Conservation (phyloP, 2,113 vertebrate genomes). For the Otocyon megalotis region DNA sequence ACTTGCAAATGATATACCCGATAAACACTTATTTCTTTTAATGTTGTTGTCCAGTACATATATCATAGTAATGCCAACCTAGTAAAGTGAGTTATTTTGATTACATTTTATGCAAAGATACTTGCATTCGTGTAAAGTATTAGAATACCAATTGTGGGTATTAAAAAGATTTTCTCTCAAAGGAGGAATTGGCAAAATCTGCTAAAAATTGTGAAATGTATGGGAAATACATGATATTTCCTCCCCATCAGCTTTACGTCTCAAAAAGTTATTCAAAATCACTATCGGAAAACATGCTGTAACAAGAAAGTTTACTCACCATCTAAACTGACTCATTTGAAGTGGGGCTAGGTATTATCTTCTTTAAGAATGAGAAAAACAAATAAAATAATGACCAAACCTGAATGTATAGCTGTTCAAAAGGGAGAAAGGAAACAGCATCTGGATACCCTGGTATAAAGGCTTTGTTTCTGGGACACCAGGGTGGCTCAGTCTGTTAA, state of each 20-base stretch:
- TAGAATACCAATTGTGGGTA: neutral
- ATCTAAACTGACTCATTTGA: neutral
- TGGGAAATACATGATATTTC: neutral
- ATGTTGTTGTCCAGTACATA: neutral
- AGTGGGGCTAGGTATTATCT: neutral
- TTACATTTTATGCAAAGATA: neutral
- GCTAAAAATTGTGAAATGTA: neutral
- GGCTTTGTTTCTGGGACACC: conserved; percentile 24
- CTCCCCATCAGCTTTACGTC: neutral
- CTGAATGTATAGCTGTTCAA: neutral
- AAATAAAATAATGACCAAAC: neutral
- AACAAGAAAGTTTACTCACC: neutral
- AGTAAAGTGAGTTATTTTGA: neutral
- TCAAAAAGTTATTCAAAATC: neutral
- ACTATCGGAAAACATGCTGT: neutral
- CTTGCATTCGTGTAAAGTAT: neutral
- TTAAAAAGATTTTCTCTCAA: neutral
- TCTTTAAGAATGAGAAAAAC: conserved; percentile 12
- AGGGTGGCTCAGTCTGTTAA: neutral
- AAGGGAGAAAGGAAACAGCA: neutral
- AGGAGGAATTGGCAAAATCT: neutral
- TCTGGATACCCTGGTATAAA: neutral
- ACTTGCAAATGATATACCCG: neutral
- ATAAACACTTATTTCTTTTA: neutral
- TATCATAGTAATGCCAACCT: neutral